A percentile compares a stretch with the other conserved stretches of the same genome.
Conservation (phyloP, 2,888 invertebrate species). For the Agrilus mali region DNA sequence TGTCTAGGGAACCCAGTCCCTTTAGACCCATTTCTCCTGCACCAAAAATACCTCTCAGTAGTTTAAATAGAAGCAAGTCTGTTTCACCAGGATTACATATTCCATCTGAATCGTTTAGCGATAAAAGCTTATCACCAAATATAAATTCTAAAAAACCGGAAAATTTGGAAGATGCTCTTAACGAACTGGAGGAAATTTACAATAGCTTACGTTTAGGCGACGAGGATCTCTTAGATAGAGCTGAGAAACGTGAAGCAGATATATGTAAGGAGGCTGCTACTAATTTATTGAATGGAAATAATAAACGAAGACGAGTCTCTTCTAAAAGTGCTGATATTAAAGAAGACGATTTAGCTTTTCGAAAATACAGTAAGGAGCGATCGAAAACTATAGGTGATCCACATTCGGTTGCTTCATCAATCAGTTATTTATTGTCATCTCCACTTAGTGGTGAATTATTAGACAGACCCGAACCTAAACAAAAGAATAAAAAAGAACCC, state of each 20-base stretch:
- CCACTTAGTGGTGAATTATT: constrained; percentile 48
- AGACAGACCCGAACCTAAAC: constrained; percentile 36
- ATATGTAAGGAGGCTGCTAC: constrained; percentile 22
- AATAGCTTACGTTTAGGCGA: constrained; percentile 76
- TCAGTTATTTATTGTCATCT: constrained; percentile 58
- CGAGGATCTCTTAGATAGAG: constrained; percentile 67
- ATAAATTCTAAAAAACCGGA: constrained; percentile 42
- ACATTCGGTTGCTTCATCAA: constrained; percentile 37
- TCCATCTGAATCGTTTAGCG: neutral
- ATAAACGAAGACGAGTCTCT: constrained; percentile 23
- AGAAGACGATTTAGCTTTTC: constrained; percentile 70
- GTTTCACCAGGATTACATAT: neutral
- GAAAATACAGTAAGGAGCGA: constrained; percentile 53
- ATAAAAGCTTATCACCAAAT: neutral
- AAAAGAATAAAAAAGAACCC: constrained; percentile 47
- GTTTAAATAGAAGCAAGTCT: neutral
- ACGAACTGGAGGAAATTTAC: constrained; percentile 83
- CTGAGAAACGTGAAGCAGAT: constrained; percentile 54
- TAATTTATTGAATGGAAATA: constrained; percentile 24
- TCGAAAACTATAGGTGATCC: constrained; percentile 36
- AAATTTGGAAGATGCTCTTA: constrained; percentile 77
- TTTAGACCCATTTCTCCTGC: constrained; percentile 13
- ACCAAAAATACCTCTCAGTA: neutral
- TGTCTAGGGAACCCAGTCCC: constrained; percentile 7
- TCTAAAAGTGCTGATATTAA: constrained; percentile 50